These are phyloP conservation scores for Prostheceraeus crozeri DNA, from an alignment of 2,888 invertebrate genomes.

Conservation along the genomic window DNA sequence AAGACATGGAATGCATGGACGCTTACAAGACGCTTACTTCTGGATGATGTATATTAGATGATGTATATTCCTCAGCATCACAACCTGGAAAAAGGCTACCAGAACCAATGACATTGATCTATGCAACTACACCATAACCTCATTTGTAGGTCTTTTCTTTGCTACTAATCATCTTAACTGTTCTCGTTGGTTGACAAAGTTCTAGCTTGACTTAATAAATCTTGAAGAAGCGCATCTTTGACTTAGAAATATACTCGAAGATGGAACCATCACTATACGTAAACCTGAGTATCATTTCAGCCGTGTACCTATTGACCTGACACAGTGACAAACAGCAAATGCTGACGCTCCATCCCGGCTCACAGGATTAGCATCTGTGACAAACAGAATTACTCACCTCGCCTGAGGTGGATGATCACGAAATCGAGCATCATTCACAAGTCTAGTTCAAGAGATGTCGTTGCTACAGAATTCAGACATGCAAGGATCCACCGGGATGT, in stretches of 20 bases:
- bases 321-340: conserved; percentile 39
- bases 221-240: too few species aligned
- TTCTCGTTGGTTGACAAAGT: conserved; percentile 41
- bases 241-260: too few species aligned
- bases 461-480: conserved; percentile 21
- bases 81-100: too few species aligned
- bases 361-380: conserved; percentile 37
- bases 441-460: conserved; percentile 24
- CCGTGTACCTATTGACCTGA: too few species aligned
- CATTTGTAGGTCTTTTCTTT: conserved; percentile 40
- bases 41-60: conserved; percentile 41
- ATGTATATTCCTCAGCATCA: too few species aligned
- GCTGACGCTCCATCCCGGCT: conserved; percentile 39
- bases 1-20: conserved; percentile 38
- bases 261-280: too few species aligned
- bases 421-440: conserved; percentile 36
- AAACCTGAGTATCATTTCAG: too few species aligned
- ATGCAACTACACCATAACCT: conserved; percentile 36
- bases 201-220: too few species aligned
- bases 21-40: conserved; percentile 40
- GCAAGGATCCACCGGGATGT: conserved; percentile 30
- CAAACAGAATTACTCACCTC: conserved; percentile 35
- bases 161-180: conserved; percentile 40
- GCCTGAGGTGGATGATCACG: conserved; percentile 37
- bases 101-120: conserved; percentile 40